phyloP scores from a whole-genome alignment of 2,888 invertebrate species.

The Alentia gelatinosa region DNA sequence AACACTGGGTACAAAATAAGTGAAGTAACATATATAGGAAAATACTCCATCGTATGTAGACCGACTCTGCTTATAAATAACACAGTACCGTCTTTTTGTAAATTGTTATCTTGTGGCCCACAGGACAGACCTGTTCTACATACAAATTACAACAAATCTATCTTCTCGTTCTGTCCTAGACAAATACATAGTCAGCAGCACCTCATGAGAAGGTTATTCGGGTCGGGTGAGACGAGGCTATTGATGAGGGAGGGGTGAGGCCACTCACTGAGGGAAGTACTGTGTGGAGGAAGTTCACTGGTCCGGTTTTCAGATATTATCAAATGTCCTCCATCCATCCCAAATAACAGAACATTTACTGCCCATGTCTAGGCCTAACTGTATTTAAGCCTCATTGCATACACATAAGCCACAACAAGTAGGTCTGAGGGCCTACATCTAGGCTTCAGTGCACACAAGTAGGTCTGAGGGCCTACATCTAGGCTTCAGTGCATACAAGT shows the following conservation, averaged over 20 bases:
- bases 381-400: no score
- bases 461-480: no score
- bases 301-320: no score
- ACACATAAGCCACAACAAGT: no score
- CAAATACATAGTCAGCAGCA: background rate
- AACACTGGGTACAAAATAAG: background rate
- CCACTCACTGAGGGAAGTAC: background rate
- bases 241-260: background rate
- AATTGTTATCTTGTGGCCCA: background rate
- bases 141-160: background rate
- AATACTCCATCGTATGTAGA: background rate
- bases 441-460: no score
- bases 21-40: background rate
- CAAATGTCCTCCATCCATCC: background rate
- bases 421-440: no score
- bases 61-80: constrained; percentile 23
- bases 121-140: background rate
- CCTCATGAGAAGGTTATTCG: background rate
- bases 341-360: background rate
- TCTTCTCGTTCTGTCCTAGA: background rate
- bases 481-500: no score
- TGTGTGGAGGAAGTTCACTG: no score
- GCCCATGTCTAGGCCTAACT: no score
- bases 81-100: background rate
- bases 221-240: background rate